Evolutionary conservation across 2,113 vertebrate genomes (phyloP).

Genomic region (Perca fluviatilis): DNA sequence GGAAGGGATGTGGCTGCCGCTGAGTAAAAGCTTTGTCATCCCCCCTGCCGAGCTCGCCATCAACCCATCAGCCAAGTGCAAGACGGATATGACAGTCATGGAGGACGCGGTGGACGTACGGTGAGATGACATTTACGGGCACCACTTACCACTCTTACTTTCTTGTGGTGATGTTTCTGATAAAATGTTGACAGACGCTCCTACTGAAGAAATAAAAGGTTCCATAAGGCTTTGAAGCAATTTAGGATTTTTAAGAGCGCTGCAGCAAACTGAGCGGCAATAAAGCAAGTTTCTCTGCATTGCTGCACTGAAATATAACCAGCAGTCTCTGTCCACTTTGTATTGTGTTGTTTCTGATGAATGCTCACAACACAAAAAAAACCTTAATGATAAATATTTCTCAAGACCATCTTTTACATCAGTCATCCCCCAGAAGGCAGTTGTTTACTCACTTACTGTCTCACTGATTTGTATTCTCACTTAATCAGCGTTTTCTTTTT

Average conservation of each 20-base stretch:
- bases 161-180: not conserved
- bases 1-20: slow-evolving; percentile 98
- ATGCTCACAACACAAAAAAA: not conserved
- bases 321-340: slow-evolving; percentile 7
- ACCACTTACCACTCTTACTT: not conserved
- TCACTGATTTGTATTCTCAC: slow-evolving; percentile 6
- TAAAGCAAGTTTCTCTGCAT: not conserved
- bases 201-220: slow-evolving; percentile 25
- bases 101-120: slow-evolving; percentile 98
- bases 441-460: slow-evolving; percentile 16
- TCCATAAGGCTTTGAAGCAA: not conserved
- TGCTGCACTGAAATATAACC: slow-evolving; percentile 9
- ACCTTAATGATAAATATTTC: slow-evolving; percentile 7
- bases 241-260: not conserved
- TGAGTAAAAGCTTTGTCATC: slow-evolving; percentile 99
- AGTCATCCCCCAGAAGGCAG: not conserved
- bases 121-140: slow-evolving; percentile 74
- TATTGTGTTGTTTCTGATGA: not conserved
- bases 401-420: not conserved
- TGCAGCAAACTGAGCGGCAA: slow-evolving; percentile 11
- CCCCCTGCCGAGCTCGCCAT: slow-evolving; percentile 97
- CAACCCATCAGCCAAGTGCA: slow-evolving; percentile 98
- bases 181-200: not conserved
- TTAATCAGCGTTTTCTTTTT: slow-evolving; percentile 35
- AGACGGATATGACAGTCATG: slow-evolving; percentile 99